Evolutionary conservation across 1,140 invertebrate genomes (phyloP), one percentile per base, ranked within the genome.

Genomic region (Magallana ariakensis): DNA sequence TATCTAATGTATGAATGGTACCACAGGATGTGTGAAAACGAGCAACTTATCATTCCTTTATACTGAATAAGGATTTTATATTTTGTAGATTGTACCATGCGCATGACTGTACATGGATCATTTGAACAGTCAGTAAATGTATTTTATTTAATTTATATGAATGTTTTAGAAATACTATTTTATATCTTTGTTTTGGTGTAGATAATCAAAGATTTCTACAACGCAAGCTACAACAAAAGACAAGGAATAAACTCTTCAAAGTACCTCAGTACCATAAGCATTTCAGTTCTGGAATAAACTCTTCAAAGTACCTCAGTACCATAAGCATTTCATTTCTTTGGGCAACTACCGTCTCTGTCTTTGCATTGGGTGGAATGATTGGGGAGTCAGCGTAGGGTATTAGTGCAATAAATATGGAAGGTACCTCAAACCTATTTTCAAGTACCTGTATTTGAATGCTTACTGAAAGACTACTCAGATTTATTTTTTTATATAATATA

Each of bases 161-260:
- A 16, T 55, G 11, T n/a, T n/a, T 83, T 22, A 57, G 19, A 56
- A 19, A 5, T 83, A 33, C 53, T 10, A 58, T 22, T 19, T 56
- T 57, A 22, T 83, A 1, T 15, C n/a, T 46, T 84, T 60, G 22
- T 26, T 55, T 9, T 81, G 80, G 8, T 55, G 5, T 94, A 98
- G 95, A 97, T 98, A 94, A 98, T 99, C 91, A 97, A 98, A 94
- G 97, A 97, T 91, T 99, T 99, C 94, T 98, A 99, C 95, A 97
- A 97, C 92, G 96, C 97, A 92, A 97, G 98, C 80, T 98, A 98
- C 95, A 96, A 96, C 92, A 95, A 96, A 89, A 96, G 97, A 87
- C 97, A 97, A 92, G 96, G 0, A 13, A 22, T 19, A n/a, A 26
- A 85, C 86, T 90, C 86, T 1, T 96, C 97, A 0, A 97, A 95